These are phyloP conservation scores for Eupithecia tripunctaria DNA, from an alignment of 2,888 invertebrate genomes.

Conservation along the genomic window DNA sequence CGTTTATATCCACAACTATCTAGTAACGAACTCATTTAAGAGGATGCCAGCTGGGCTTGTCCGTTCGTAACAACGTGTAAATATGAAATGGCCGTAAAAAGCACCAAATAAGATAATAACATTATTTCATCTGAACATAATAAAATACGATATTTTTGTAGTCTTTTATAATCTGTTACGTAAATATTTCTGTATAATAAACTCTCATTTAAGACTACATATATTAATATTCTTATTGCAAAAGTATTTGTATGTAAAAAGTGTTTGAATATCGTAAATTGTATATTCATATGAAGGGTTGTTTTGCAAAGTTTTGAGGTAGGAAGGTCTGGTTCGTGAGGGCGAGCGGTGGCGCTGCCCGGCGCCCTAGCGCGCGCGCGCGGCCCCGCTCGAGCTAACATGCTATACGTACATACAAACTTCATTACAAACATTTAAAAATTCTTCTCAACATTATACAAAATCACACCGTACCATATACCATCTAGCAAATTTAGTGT, in stretches of 20 bases:
- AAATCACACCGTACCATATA: conserved; percentile 75
- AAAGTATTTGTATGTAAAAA: conserved; percentile 70
- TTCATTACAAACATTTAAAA: conserved; percentile 76
- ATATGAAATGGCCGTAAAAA: conserved; percentile 76
- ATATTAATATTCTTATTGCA: conserved; percentile 76
- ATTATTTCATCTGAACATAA: conserved; percentile 66
- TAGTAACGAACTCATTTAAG: conserved; percentile 45
- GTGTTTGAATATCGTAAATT: conserved; percentile 68
- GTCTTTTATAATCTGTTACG: conserved; percentile 73
- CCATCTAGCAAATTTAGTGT: conserved; percentile 82
- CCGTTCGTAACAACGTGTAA: conserved; percentile 71
- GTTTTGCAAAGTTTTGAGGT: conserved; percentile 81
- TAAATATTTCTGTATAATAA: conserved; percentile 81
- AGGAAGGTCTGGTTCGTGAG: conserved; percentile 72
- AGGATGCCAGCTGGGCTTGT: conserved; percentile 67
- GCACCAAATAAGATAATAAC: conserved; percentile 74
- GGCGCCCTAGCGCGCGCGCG: background rate
- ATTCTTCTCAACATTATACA: conserved; percentile 82
- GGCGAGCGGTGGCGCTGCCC: conserved; percentile 3
- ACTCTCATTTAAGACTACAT: conserved; percentile 80
- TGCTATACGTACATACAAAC: conserved; percentile 43
- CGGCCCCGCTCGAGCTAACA: conserved; percentile 38
- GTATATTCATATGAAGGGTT: conserved; percentile 75
- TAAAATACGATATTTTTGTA: conserved; percentile 69
- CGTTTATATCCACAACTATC: conserved; percentile 10